These are phyloP conservation scores for Esox masquinongy DNA, from an alignment of 2,797 vertebrate species.

Conservation along the genomic window DNA sequence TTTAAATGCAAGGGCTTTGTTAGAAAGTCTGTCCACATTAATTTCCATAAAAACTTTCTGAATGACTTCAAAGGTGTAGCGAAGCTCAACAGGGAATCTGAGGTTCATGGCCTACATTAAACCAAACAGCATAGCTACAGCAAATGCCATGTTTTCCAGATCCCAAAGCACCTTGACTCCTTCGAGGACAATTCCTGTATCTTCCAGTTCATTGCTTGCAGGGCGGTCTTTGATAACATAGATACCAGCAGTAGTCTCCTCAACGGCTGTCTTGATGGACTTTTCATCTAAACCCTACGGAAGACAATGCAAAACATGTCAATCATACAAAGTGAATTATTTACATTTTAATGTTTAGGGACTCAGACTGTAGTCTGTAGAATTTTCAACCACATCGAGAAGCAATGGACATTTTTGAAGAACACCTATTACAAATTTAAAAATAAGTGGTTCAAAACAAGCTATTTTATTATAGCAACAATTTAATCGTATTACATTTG, in stretches of 20 bases:
- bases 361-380: neutral
- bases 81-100: constrained; percentile 15
- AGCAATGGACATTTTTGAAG: no score
- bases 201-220: constrained; percentile 12
- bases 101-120: neutral
- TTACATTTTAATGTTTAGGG: neutral
- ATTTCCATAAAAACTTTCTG: constrained; percentile 19
- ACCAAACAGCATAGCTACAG: no score
- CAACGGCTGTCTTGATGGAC: constrained; percentile 5
- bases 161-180: constrained; percentile 2
- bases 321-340: constrained; percentile 8
- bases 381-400: constrained; percentile 9
- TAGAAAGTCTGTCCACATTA: constrained; percentile 11
- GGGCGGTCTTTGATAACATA: constrained; percentile 17
- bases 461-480: no score
- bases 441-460: neutral
- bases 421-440: constrained; percentile 5
- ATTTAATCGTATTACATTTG: no score
- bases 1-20: constrained; percentile 11
- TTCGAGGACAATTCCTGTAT: constrained; percentile 23
- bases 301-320: no score
- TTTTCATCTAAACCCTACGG: no score
- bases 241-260: constrained; percentile 19
- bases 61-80: constrained; percentile 18
- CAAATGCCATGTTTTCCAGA: no score